Conservation (phyloP, 2,888 invertebrate genomes). For the Brachyopa scutellaris region DNA sequence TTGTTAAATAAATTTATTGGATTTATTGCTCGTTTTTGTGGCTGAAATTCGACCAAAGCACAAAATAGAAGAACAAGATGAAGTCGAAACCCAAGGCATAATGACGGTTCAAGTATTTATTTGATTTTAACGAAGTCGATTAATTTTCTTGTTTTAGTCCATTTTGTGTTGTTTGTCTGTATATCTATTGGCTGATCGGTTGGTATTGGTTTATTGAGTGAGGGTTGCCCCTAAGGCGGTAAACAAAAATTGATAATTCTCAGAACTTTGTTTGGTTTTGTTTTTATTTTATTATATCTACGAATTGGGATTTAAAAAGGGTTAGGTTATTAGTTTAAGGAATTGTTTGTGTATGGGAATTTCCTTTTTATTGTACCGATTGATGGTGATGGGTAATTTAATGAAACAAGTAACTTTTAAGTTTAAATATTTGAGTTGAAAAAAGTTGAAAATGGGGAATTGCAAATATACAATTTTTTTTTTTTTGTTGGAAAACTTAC, state of each 20-base stretch:
- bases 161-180: neutral
- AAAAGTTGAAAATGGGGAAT: no score
- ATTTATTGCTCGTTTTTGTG: slow-evolving; percentile 27
- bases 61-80: slow-evolving; percentile 20
- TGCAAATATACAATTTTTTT: no score
- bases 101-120: slow-evolving; percentile 47
- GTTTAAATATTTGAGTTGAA: neutral
- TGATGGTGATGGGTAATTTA: neutral
- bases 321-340: neutral
- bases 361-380: no score
- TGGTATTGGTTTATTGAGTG: neutral
- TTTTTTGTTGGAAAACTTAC: no score
- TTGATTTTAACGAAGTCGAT: slow-evolving; percentile 60
- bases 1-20: slow-evolving; percentile 37
- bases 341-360: neutral
- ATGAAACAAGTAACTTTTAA: neutral
- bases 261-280: neutral
- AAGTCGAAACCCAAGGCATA: slow-evolving; percentile 20
- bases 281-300: neutral
- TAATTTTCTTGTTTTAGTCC: slow-evolving; percentile 34
- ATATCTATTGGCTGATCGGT: slow-evolving; percentile 5
- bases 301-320: neutral
- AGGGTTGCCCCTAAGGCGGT: neutral
- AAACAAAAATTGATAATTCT: neutral
- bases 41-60: neutral